Evolutionary conservation across 2,797 vertebrate genomes (phyloP), one percentile per base, ranked within the genome.

Genomic region (Crypturellus tataupa): DNA sequence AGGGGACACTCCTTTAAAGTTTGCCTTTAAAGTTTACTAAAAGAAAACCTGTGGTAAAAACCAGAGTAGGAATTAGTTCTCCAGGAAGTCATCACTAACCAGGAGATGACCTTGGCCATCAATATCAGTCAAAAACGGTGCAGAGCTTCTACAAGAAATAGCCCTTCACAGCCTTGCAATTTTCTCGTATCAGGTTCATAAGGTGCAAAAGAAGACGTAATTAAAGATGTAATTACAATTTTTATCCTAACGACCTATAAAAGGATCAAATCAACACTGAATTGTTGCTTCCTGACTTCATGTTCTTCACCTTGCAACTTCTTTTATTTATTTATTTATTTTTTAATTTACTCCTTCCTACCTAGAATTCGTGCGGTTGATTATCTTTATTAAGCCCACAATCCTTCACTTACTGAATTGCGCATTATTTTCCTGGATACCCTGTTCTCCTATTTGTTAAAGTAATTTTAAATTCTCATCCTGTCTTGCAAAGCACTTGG

Each of bases 381-480:
- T 86, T 72, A 79, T 59, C 78, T 77, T 80, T 46, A 37, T 85
- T 63, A 49, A 85, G 67, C 67, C 63, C 16, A 55, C 59, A 93
- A 67, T 8, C 35, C 64, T 56, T 63, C 56, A 67, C 88, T 94
- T 90, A 68, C 84, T 67, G 85, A 94, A 81, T 47, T 81, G 77
- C 68, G 94, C 42, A 67, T 88, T 84, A 47, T 79, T 91, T 81
- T 88, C 84, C 80, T 82, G 67, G 42, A 70, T 53, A 84, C 60
- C 21, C 85, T 93, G 51, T 70, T 58, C 39, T n/a, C 31, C 55
- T 86, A 86, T 80, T 94, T 79, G 87, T 86, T 60, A 56, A 77
- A 94, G 75, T 40, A 16, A 87, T 88, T 95, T 90, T 27, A 91
- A 94, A 96, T 95, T 96, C 94, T 88, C 94, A 85, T 91, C 90